A percentile compares a stretch with the other conserved stretches of the same genome.
phyloP scores from a whole-genome alignment of 2,113 vertebrate genomes.

The Myiozetetes cayanensis region DNA sequence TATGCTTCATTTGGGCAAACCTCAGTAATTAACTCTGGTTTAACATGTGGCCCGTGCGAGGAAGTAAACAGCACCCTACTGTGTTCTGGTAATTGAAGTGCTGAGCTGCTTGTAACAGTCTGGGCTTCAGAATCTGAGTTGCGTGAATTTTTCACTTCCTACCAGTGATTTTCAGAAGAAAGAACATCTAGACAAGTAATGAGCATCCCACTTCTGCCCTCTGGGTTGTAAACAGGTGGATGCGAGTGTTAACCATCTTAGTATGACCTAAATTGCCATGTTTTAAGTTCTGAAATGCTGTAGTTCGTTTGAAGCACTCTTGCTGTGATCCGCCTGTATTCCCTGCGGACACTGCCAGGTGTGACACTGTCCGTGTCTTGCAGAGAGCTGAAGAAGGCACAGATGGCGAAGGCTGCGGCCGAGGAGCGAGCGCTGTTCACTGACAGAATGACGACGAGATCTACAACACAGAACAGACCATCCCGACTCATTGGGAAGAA shows the following conservation, averaged over 20 bases:
- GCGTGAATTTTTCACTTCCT: background rate
- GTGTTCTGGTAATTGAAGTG: background rate
- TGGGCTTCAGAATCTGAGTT: background rate
- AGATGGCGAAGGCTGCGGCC: constrained; percentile 90
- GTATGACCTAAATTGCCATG: background rate
- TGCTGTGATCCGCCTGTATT: background rate
- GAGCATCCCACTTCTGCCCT: background rate
- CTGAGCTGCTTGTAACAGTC: background rate
- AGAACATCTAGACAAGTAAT: background rate
- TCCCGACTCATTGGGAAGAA: constrained; percentile 94
- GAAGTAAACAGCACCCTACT: background rate
- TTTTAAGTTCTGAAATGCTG: background rate
- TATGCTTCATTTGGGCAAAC: background rate
- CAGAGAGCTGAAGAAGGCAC: constrained; percentile 97
- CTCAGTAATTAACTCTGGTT: background rate
- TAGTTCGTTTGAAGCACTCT: background rate
- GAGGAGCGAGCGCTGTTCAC: constrained; percentile 90
- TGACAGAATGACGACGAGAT: constrained; percentile 89
- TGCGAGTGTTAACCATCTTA: accelerated
- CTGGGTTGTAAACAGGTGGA: background rate
- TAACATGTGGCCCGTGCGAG: background rate
- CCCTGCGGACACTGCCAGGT: accelerated
- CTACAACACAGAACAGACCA: constrained; percentile 85
- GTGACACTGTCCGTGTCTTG: background rate
- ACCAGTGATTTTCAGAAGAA: background rate